These are phyloP conservation scores for Macrochelys suwanniensis DNA, from an alignment of 2,797 vertebrate species.

Conservation along the genomic window DNA sequence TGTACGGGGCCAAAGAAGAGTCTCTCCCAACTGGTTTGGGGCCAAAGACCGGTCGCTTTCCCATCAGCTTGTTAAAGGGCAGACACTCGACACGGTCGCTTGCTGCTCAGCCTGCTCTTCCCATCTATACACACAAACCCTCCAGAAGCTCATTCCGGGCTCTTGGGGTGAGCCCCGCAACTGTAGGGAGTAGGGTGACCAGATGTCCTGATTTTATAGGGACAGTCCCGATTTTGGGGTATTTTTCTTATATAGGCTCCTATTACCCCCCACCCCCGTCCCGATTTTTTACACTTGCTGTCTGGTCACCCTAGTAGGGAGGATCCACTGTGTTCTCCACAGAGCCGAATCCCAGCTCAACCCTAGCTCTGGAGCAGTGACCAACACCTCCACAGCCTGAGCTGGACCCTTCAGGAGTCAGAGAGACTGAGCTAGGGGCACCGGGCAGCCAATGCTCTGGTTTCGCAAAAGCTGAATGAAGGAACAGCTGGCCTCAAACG, in stretches of 20 bases:
- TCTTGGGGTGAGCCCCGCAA: not conserved
- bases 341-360: not conserved
- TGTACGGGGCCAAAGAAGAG: accelerated
- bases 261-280: too few species aligned
- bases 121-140: not conserved
- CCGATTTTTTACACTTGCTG: too few species aligned
- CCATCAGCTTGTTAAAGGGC: not conserved
- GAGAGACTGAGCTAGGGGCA: not conserved
- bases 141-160: not conserved
- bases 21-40: not conserved
- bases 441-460: not conserved
- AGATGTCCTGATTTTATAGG: too few species aligned
- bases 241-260: too few species aligned
- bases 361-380: not conserved
- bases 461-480: not conserved
- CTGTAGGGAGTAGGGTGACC: not conserved
- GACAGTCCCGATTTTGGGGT: too few species aligned
- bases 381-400: not conserved
- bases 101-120: not conserved
- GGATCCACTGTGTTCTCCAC: accelerated
- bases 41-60: not conserved
- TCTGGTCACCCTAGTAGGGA: not conserved
- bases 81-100: not conserved
- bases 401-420: not conserved
- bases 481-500: not conserved